Evolutionary conservation across 2,888 invertebrate genomes (phyloP).

Genomic region (Disparrhopalites patrizii): DNA sequence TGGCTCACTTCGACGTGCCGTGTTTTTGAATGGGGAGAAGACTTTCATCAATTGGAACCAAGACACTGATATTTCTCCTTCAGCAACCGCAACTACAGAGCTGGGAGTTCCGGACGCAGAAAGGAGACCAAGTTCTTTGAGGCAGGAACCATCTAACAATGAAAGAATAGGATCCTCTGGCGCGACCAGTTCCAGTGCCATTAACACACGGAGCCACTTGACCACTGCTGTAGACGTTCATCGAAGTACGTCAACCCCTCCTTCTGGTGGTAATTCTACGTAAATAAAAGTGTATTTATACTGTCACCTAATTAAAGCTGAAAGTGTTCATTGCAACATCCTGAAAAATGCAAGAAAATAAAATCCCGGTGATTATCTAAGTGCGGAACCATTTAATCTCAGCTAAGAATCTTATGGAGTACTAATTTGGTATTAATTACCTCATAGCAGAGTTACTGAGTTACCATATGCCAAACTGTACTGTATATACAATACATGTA

Average conservation of each 20-base stretch:
- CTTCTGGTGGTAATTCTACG: background rate
- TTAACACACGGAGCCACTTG: background rate
- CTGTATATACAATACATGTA: no score
- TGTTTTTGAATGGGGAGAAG: background rate
- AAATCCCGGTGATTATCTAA: no score
- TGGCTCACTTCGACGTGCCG: constrained; percentile 13
- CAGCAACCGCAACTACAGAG: background rate
- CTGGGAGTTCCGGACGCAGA: background rate
- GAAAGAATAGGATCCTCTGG: background rate
- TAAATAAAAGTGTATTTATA: background rate
- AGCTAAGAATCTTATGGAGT: no score
- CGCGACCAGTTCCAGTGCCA: constrained; percentile 1
- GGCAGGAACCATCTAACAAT: background rate
- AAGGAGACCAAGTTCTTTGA: background rate
- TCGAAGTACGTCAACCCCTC: background rate
- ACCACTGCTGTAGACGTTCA: constrained; percentile 3
- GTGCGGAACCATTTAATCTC: no score
- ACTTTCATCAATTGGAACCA: background rate
- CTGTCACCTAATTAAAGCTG: no score
- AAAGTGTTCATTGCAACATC: no score
- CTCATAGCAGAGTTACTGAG: background rate
- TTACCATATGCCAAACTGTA: background rate
- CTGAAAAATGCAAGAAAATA: no score
- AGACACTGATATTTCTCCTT: background rate
- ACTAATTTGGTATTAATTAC: background rate